Percentiles rank a stretch among this genome's conserved stretches.
phyloP scores from a whole-genome alignment of 2,797 vertebrate genomes.

The Alca torda region DNA sequence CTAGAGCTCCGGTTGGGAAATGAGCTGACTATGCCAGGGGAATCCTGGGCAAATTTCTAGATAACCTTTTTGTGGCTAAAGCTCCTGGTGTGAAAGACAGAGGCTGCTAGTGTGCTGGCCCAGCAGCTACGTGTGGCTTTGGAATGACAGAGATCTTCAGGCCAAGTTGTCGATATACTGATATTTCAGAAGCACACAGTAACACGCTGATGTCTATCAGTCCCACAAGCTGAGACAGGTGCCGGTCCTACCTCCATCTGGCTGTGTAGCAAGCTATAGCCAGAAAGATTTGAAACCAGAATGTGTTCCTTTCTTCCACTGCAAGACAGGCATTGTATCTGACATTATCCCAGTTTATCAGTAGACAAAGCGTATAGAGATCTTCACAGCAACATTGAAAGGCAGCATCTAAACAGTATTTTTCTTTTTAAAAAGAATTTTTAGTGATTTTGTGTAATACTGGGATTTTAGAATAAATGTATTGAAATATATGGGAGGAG shows the following conservation, averaged over 20 bases:
- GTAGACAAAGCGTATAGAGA: neutral
- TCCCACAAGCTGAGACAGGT: neutral
- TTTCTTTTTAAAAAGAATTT: neutral
- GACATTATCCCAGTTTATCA: neutral
- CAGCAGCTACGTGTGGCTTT: neutral
- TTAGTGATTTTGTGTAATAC: neutral
- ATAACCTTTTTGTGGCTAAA: fast-evolving
- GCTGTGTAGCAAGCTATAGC: neutral
- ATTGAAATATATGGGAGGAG: neutral
- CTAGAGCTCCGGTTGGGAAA: neutral
- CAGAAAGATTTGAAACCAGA: neutral
- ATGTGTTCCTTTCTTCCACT: neutral
- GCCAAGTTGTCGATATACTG: neutral
- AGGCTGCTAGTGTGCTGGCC: neutral
- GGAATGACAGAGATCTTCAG: neutral
- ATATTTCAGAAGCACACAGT: neutral
- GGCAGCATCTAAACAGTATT: neutral
- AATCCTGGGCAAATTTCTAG: neutral
- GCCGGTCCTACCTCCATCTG: neutral
- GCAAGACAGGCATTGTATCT: neutral
- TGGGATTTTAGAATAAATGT: neutral
- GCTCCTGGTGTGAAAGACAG: neutral
- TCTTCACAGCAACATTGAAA: neutral
- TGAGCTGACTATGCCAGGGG: neutral
- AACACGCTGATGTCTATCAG: neutral